phyloP scores from a whole-genome alignment of 2,888 invertebrate genomes.

The Abrostola triplasia region DNA sequence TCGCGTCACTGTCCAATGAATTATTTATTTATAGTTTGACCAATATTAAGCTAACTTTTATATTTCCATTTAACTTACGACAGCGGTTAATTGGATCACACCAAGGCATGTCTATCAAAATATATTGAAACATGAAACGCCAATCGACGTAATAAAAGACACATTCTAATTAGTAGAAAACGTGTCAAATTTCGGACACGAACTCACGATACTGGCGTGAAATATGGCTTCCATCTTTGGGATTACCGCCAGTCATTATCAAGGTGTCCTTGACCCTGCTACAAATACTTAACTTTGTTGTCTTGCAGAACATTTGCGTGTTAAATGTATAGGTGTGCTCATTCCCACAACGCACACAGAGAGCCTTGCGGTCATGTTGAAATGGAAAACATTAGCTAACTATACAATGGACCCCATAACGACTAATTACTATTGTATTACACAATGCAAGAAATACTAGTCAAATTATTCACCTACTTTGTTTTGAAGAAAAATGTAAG shows the following conservation, averaged over 20 bases:
- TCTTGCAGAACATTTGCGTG: conserved; percentile 41
- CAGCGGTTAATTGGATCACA: conserved; percentile 33
- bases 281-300: conserved; percentile 37
- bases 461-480: conserved; percentile 33
- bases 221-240: conserved; percentile 32
- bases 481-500: conserved; percentile 18
- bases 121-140: conserved; percentile 35
- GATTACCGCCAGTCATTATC: conserved; percentile 1
- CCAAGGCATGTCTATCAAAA: conserved; percentile 21
- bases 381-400: conserved; percentile 67
- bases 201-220: conserved; percentile 14
- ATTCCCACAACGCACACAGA: conserved; percentile 68
- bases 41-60: conserved; percentile 26
- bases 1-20: too few relatives aligned
- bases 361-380: conserved; percentile 65
- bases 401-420: conserved; percentile 65
- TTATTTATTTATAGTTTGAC: neutral
- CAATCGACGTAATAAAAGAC: conserved; percentile 32
- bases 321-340: conserved; percentile 58
- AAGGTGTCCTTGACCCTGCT: conserved; percentile 48
- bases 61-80: conserved; percentile 27
- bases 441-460: conserved; percentile 49
- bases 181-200: conserved; percentile 9
- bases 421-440: conserved; percentile 59
- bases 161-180: conserved; percentile 21